Evolutionary conservation across 2,113 vertebrate genomes (phyloP).

Genomic region (Pandion haliaetus): DNA sequence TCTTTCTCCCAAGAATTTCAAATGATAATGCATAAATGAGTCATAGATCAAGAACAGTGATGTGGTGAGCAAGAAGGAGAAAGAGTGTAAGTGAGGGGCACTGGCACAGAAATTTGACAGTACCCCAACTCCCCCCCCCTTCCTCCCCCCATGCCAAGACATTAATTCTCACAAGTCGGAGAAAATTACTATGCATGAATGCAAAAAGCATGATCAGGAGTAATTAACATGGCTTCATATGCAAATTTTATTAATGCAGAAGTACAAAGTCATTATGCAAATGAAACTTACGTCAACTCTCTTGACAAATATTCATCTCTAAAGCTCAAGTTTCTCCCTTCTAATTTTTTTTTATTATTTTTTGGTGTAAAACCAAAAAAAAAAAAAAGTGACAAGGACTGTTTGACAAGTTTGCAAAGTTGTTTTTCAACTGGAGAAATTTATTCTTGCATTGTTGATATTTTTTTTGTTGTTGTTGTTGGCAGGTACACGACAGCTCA

Average conservation of each 20-base stretch:
- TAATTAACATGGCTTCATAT: slow-evolving; percentile 99
- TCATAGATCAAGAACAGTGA: slow-evolving; percentile 70
- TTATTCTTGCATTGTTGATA: slow-evolving; percentile 75
- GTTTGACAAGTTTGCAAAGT: slow-evolving; percentile 86
- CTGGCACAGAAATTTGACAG: slow-evolving; percentile 78
- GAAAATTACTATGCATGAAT: slow-evolving; percentile 99
- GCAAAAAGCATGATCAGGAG: slow-evolving; percentile 99
- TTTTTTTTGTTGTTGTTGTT: slow-evolving; percentile 65
- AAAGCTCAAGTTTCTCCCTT: slow-evolving; percentile 88
- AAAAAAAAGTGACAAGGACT: slow-evolving; percentile 57
- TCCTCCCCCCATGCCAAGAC: slow-evolving; percentile 87
- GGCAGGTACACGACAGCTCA: slow-evolving; percentile 81
- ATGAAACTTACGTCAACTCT: slow-evolving; percentile 98
- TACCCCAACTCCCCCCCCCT: slow-evolving; percentile 68
- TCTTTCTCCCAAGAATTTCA: slow-evolving; percentile 70
- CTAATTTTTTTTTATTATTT: slow-evolving; percentile 77
- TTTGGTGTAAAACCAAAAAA: slow-evolving; percentile 48
- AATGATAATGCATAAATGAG: slow-evolving; percentile 73
- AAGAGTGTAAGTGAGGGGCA: slow-evolving; percentile 69
- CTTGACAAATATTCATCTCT: slow-evolving; percentile 99
- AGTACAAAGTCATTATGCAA: slow-evolving; percentile 99
- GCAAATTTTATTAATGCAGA: slow-evolving; percentile 99
- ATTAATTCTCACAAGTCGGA: slow-evolving; percentile 99
- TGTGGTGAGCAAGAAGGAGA: slow-evolving; percentile 61
- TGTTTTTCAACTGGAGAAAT: slow-evolving; percentile 83